Percentiles rank a stretch among this genome's conserved stretches.
These are phyloP conservation scores for Lucifuga dentata DNA, from an alignment of 2,113 vertebrate genomes.

Conservation along the genomic window DNA sequence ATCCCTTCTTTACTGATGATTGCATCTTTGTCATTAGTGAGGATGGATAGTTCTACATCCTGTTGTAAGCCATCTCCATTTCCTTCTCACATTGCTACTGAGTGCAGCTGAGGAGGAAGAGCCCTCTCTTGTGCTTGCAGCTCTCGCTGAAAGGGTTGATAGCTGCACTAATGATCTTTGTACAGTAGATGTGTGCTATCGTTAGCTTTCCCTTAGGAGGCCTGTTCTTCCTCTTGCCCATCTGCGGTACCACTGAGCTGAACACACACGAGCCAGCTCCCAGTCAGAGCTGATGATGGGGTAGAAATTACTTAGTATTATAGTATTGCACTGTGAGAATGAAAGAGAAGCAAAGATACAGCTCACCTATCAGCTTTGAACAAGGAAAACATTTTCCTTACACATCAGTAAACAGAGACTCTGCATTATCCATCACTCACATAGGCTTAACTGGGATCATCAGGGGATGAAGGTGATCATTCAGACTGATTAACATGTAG, in stretches of 20 bases:
- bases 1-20: conserved; percentile 61
- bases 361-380: conserved; percentile 14
- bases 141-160: conserved; percentile 52
- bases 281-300: conserved; percentile 18
- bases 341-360: neutral
- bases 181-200: conserved; percentile 57
- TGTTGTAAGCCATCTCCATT: conserved; percentile 45
- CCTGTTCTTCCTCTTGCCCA: conserved; percentile 33
- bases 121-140: conserved; percentile 5
- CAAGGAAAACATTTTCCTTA: no score
- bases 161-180: conserved; percentile 54
- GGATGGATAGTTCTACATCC: conserved; percentile 43
- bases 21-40: conserved; percentile 66
- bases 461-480: conserved; percentile 37
- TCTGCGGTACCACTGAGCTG: conserved; percentile 29
- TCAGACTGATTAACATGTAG: conserved; percentile 54
- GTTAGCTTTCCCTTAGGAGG: conserved; percentile 55
- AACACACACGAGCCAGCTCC: conserved; percentile 26
- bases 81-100: conserved; percentile 19
- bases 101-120: conserved; percentile 29
- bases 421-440: no score
- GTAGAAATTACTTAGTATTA: neutral
- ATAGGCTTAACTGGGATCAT: conserved; percentile 3
- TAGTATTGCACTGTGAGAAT: conserved; percentile 6
- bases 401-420: no score